phyloP scores from a whole-genome alignment of 2,888 invertebrate genomes.

The Hedya salicella region DNA sequence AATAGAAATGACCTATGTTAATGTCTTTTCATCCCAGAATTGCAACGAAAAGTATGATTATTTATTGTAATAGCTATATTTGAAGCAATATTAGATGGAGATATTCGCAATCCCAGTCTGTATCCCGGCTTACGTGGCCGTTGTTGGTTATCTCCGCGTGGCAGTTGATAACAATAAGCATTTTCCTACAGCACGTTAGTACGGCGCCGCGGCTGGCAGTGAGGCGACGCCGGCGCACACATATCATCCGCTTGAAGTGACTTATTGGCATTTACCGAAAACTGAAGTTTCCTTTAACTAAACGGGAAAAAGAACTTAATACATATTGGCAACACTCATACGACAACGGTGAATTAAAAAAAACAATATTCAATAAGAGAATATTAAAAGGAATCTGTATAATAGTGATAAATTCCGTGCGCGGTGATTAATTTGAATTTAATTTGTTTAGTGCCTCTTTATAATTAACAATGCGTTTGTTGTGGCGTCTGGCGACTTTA shows the following conservation, averaged over 20 bases:
- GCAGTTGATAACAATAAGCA: conserved; percentile 40
- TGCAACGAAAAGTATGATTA: no score
- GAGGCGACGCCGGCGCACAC: conserved; percentile 35
- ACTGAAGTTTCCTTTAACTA: background rate
- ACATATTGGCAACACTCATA: background rate
- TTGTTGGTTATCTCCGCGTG: conserved; percentile 38
- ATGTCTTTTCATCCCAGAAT: no score
- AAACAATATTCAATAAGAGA: no score
- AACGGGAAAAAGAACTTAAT: background rate
- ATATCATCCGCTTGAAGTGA: conserved; percentile 4
- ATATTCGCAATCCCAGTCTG: background rate
- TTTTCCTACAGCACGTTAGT: conserved; percentile 25
- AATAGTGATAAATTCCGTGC: background rate
- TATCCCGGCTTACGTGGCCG: conserved; percentile 11
- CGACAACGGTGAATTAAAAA: no score
- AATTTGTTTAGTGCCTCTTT: background rate
- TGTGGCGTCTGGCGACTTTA: conserved; percentile 55
- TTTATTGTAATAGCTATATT: no score
- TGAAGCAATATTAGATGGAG: no score
- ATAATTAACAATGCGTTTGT: conserved; percentile 57
- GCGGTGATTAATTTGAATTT: conserved; percentile 15
- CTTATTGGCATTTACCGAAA: background rate
- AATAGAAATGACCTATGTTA: no score
- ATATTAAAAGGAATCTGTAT: background rate
- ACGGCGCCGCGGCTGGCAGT: conserved; percentile 21